These are phyloP conservation scores for Ifrita kowaldi DNA, from an alignment of 2,113 vertebrate species.

Conservation along the genomic window DNA sequence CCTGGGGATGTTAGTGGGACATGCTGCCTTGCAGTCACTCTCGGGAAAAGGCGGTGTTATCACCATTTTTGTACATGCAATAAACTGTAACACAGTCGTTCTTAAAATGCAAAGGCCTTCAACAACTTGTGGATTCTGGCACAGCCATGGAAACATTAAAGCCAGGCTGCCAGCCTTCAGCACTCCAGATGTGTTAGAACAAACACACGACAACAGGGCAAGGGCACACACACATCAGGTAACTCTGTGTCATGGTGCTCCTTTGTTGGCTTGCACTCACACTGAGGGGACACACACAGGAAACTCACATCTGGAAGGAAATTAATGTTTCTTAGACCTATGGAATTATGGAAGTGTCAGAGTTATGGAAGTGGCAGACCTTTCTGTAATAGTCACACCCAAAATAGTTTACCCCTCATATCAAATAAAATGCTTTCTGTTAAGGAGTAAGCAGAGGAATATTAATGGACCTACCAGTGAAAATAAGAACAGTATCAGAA, in stretches of 20 bases:
- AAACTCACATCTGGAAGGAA: neutral
- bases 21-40: rapidly evolving
- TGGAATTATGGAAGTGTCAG: neutral
- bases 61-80: neutral
- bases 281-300: neutral
- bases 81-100: neutral
- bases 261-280: neutral
- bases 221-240: neutral
- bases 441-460: neutral
- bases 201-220: neutral
- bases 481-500: neutral
- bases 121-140: neutral
- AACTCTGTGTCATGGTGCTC: neutral
- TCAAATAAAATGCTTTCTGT: neutral
- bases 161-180: neutral
- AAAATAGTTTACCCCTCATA: neutral
- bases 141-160: neutral
- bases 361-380: neutral
- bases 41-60: neutral
- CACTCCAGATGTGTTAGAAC: neutral
- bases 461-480: neutral
- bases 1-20: neutral
- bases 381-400: neutral
- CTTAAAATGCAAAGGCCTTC: neutral
- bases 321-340: neutral